Evolutionary conservation across 2,888 invertebrate genomes (phyloP).

Genomic region (Xestobium rufovillosum): DNA sequence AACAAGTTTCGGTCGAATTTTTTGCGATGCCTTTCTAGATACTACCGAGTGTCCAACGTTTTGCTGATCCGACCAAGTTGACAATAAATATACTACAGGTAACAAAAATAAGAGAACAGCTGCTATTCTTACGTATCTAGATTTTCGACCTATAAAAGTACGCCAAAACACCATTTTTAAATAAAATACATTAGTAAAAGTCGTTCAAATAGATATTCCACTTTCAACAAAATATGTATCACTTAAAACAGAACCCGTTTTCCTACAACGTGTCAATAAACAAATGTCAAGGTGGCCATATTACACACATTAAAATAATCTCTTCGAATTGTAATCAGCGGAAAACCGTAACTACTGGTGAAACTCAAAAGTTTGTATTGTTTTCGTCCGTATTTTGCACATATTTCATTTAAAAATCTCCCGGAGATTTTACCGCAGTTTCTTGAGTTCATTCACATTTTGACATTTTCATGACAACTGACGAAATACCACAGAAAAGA

Average conservation of each 20-base stretch:
- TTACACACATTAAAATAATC: too few relatives aligned
- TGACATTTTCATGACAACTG: too few relatives aligned
- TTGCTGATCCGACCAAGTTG: conserved; percentile 51
- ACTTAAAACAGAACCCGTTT: neutral
- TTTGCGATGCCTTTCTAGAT: conserved; percentile 19
- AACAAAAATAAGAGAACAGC: conserved; percentile 49
- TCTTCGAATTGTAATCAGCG: too few relatives aligned
- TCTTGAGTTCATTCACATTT: too few relatives aligned
- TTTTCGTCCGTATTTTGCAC: too few relatives aligned
- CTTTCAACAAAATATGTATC: neutral
- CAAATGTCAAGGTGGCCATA: conserved; percentile 1
- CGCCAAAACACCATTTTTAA: conserved; percentile 9
- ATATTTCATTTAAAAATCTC: too few relatives aligned
- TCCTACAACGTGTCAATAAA: conserved; percentile 1
- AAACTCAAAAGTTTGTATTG: too few relatives aligned
- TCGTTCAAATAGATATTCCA: neutral
- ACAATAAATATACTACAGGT: conserved; percentile 55
- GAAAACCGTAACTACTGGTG: too few relatives aligned
- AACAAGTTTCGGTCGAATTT: conserved; percentile 33
- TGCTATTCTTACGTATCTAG: conserved; percentile 39
- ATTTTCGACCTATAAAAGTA: conserved; percentile 22
- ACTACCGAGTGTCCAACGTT: conserved; percentile 25
- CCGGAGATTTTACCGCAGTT: too few relatives aligned
- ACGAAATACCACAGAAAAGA: too few relatives aligned
- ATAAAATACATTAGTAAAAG: neutral